Base-by-base conservation (phyloP, 2,797 vertebrate genomes). In the Tokudaia tokunoshimensis region DNA sequence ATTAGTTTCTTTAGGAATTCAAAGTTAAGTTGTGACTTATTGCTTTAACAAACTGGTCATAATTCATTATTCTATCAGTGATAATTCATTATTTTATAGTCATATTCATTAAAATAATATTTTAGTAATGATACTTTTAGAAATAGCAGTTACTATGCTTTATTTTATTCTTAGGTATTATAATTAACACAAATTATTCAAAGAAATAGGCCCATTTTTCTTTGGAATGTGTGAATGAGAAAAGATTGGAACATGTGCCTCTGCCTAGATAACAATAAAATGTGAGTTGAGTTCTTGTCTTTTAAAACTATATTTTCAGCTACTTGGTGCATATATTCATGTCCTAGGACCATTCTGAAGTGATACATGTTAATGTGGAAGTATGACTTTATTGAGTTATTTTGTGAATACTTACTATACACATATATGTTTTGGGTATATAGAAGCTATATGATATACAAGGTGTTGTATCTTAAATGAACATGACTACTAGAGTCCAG, bases 221-320 rank as follows among this genome's bases (percentile, higher is more conserved):
- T 87, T 78, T 81, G 37, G 19, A 22, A 92, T 52, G 12, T 52
- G 52, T 52, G 52, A 95, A 24, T 65, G 70, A 92, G 57, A 87
- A 96, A 72, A 78, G 14, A 86, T 57, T 81, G 37, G 76, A 96
- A 85, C 72, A 76, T 93, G 41, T 94, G 72, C 96, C 95, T 96
- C 67, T 97, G 29, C 41, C 63, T 79, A 96, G 92, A 97, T 92
- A 96, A 61, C 55, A 97, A n/a, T 94, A 96, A 96, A 96, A 94
- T 81, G 84, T 83, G 57, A 44, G 11, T 31, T 85, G 47, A 84
- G 41, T 83, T 96, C 17, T 57, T 96, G 34, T 91, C 65, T 91
- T 86, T 97, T 89, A 72, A 89, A 96, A 94, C 15, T 85, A 6
- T 75, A 41, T 74, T 92, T 88, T 92, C 81, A 92, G 1, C 55